Base-by-base conservation (phyloP, 1,140 invertebrate genomes). In the Thrips palmi region DNA sequence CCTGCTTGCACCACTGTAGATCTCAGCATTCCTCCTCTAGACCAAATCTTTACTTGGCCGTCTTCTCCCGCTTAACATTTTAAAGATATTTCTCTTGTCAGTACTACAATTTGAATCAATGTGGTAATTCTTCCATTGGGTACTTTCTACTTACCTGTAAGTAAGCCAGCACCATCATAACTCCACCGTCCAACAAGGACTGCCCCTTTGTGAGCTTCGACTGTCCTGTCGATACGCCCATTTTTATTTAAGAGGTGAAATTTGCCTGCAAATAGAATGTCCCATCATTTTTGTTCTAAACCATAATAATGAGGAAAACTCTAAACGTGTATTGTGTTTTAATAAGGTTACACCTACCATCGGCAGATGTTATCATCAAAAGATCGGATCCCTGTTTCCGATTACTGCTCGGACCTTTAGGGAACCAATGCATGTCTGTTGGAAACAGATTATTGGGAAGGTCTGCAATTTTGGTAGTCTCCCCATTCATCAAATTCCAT, bases 31-130 rank as follows among this genome's bases (percentile, higher is more conserved):
- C 92, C 92, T 55, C 77, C 89, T 20, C 87, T 62, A 3, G 93
- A 97, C 92, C 93, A 99, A 40, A 97, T 78, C 62, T 97, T 96
- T 1, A 97, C 71, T 24, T 74, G 70, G 10, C 93, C 94, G 67
- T 99, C 94, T 66, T 98, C 92, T 1, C 92, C 91, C 51, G 76
- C 88, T 85, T 45, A 39, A 41, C 49, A 28, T 27, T 12, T 10
- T 27, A 29, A 31, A 41, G 28, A 18, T 37, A 25, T 40, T 14
- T 40, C 8, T 28, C 20, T 40, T 37, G 12, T 7, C 22, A 35
- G 15, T 20, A 35, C 20, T 20, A 35, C 5, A 10, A 21, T 20
- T 35, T 7, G 7, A n/a, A 35, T 17, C 19, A 18, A 33, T 33
- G 8, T 28, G 14, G 8, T 11, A 31, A 10, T 42, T 29, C 17